Evolutionary conservation across 2,113 vertebrate species (phyloP), one percentile per base, ranked within the genome.

Genomic region (Pardalotus punctatus): DNA sequence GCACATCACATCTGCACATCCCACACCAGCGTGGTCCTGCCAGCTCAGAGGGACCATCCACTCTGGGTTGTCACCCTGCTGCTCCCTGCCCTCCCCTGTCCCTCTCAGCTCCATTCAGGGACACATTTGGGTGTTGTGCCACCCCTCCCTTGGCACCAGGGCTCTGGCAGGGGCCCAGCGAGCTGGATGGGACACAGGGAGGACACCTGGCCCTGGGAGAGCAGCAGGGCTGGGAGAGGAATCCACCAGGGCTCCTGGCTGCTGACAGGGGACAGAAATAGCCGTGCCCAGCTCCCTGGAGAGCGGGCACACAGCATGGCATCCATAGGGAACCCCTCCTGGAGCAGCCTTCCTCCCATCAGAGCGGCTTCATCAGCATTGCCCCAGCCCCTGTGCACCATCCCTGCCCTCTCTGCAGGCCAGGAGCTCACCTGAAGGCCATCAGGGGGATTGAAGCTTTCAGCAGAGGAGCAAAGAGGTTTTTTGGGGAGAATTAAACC

Each of bases 331-430:
- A 84, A 81, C 43, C 31, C 65, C 40, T 28, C 3, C 40, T 28
- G 61, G 11, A 62, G 51, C 1, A 78, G 27, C 0, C 0, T 58
- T 48, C 25, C 13, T 36, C 72, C 40, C 15, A 1, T 15, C 14
- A 4, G 2, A 14, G 17, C 76, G 33, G 53, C 11, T 48, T 70
- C 61, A 31, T 42, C 81, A 84, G 73, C 51, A n/a, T 14, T 4
- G 1, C 67, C 43, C 38, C 43, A 5, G n/a, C n/a, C 14, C 62
- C 35, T 1, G 1, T 0, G 0, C 28, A 27, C 43, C 43, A 23
- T 11, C 57, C 67, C 17, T 17, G 29, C 56, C 15, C 33, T 62
- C 64, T 72, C 60, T 23, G 33, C 72, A 38, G 65, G 56, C 56
- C 84, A 38, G 38, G 69, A 54, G 56, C 20, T 66, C 24, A 13